These are phyloP conservation scores for Anhinga anhinga DNA, from an alignment of 2,113 vertebrate species.

Conservation along the genomic window DNA sequence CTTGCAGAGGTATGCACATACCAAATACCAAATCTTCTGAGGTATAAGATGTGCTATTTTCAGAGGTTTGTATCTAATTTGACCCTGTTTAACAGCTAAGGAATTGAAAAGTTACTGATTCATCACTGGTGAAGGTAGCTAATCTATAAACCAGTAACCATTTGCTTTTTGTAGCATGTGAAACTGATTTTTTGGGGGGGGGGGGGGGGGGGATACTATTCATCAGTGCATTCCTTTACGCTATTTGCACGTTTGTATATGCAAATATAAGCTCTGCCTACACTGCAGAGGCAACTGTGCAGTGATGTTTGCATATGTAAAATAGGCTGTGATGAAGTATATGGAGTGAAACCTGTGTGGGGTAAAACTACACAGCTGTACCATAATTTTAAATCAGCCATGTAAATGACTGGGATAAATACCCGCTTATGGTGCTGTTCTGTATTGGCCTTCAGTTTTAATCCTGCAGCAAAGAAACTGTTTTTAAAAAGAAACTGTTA, in stretches of 20 bases:
- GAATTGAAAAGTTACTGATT: not conserved
- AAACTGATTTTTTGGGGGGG: not conserved
- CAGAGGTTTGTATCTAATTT: not conserved
- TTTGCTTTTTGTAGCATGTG: not conserved
- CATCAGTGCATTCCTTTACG: not conserved
- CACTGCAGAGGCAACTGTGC: not conserved
- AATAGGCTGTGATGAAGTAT: not conserved
- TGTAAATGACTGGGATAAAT: not conserved
- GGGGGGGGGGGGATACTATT: not conserved
- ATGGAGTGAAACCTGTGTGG: not conserved
- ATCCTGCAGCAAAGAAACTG: not conserved
- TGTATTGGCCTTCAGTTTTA: not conserved
- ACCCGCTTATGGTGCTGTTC: not conserved
- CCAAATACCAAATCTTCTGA: not conserved
- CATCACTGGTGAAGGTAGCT: not conserved
- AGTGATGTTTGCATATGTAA: not conserved
- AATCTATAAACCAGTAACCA: not conserved
- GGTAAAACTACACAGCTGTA: not conserved
- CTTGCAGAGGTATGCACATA: not conserved
- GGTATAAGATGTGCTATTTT: not conserved
- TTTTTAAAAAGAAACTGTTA: not conserved
- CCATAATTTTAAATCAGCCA: not conserved
- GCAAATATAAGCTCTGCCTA: not conserved
- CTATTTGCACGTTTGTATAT: not conserved
- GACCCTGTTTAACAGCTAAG: not conserved